Evolutionary conservation across 2,797 vertebrate genomes (phyloP), one percentile per base, ranked within the genome.

Genomic region (Anguilla anguilla): DNA sequence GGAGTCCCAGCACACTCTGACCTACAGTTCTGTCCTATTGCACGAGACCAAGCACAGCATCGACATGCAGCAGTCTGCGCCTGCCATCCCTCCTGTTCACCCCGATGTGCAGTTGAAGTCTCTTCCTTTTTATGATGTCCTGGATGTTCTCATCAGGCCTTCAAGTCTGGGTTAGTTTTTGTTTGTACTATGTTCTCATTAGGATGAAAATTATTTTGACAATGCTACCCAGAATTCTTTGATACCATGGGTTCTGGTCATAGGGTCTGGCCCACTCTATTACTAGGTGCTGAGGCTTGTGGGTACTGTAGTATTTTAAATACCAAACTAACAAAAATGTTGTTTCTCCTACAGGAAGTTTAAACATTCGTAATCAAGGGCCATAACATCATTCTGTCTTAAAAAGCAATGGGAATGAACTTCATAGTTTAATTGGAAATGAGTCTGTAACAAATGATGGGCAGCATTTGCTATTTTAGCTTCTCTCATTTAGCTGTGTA

Each of bases 71-170:
- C 98, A 98, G 91, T 93, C 96, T 0, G 95, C 96, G 0, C 95
- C 97, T 7, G 96, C 97, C 0, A 95, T 98, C 84, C 97, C 98
- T 5, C 99, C 99, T 0, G 98, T 99, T 90, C 99, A 99, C 90
- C 99, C 99, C 0, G 98, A 99, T n/a, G 98, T 99, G 89, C 98
- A 98, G 86, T 96, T 99, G 96, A 98, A 98, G 90, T 95, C 96
- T 67, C 95, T 99, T 5, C 98, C 98, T 0, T 99, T 99, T 93
- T 99, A 99, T 0, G 98, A 99, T 67, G 97, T 99, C 53, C 96
- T 99, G 87, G 98, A 99, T 13, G 96, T 99, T 88, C 97, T 99
- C 28, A 98, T 99, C 92, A 99, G 99, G 90, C 98, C 98, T 69
- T 99, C 98, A 0, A 99, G 98, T 93, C 94, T 99, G 90, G 98